phyloP scores from a whole-genome alignment of 2,113 vertebrate genomes.

The Phoenicopterus ruber region DNA sequence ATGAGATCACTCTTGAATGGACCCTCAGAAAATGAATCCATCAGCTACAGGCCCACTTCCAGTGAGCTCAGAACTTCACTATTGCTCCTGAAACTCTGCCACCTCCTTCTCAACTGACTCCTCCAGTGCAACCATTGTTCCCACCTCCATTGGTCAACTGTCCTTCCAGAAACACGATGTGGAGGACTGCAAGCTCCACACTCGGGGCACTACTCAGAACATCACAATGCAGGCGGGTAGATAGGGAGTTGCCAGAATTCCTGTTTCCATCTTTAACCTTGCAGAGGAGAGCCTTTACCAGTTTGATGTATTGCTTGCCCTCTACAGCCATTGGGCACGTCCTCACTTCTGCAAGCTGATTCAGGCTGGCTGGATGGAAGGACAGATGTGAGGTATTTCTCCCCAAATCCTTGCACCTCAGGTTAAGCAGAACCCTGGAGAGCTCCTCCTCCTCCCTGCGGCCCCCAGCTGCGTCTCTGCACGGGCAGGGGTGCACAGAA shows the following conservation, averaged over 20 bases:
- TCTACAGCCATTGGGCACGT: neutral
- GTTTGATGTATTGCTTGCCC: neutral
- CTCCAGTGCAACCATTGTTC: neutral
- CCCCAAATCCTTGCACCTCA: neutral
- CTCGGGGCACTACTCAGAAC: neutral
- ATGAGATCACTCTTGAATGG: neutral
- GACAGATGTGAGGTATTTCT: neutral
- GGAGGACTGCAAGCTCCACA: neutral
- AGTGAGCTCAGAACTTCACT: neutral
- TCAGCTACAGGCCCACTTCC: neutral
- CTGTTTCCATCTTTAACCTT: neutral
- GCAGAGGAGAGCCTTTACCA: neutral
- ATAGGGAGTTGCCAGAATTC: neutral
- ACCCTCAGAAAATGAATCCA: neutral
- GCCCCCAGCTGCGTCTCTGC: neutral
- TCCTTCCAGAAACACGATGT: neutral
- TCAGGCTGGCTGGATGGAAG: neutral
- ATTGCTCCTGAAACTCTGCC: neutral
- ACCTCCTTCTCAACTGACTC: neutral
- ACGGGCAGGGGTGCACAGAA: neutral
- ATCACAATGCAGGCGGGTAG: neutral
- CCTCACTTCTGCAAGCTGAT: neutral
- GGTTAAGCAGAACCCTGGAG: conserved; percentile 62
- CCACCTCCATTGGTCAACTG: neutral
- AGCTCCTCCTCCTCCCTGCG: conserved; percentile 1